Base-by-base conservation (phyloP, 2,888 invertebrate genomes). In the Cephus pulcher region DNA sequence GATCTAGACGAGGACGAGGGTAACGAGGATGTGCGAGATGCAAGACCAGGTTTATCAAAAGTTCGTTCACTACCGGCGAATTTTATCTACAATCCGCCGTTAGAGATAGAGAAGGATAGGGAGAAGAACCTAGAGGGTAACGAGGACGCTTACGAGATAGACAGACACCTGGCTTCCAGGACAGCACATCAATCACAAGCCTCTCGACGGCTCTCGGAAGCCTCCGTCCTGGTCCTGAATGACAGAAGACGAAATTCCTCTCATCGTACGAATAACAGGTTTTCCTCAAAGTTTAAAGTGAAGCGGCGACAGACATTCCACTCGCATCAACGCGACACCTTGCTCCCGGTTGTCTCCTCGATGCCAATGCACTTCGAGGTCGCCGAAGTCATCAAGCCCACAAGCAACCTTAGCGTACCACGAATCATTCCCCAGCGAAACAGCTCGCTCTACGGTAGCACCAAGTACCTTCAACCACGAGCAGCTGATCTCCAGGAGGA, bases 1-100 rank as follows among this genome's bases (percentile, higher is more conserved):
- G 94, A 91, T 91, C 93, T 90, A 85, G 92, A 81, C 12, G 90
- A 85, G 93, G 90, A 85, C 93, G 92, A 81, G 92, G 93, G 84
- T 93, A 93, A 83, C 92, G 93, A 88, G 94, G 92, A 92, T 93
- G 93, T 92, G 93, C 89, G 91, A 92, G 92, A 90, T 40, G 82
- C 80, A 82, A 88, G 86, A 35, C 88, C 88, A 30, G 88, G 88
- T 23, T 86, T 89, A 33, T 90, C 92, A 12, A 90, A 93, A 92
- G 95, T 97, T 86, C 94, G 95, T 81, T 97, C 97, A 79, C 93
- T 97, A 84, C 97, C 97, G 78, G 95, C 96, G 78, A 96, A 97
- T 92, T 97, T 97, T 91, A 96, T 95, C 56, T 97, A 96, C 92
- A 96, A 95, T 91, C 96, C 96, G 82, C 56, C 74, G 40, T 37